phyloP scores from a whole-genome alignment of 92 coral and sea anemone species.

The Nematostella vectensis region DNA sequence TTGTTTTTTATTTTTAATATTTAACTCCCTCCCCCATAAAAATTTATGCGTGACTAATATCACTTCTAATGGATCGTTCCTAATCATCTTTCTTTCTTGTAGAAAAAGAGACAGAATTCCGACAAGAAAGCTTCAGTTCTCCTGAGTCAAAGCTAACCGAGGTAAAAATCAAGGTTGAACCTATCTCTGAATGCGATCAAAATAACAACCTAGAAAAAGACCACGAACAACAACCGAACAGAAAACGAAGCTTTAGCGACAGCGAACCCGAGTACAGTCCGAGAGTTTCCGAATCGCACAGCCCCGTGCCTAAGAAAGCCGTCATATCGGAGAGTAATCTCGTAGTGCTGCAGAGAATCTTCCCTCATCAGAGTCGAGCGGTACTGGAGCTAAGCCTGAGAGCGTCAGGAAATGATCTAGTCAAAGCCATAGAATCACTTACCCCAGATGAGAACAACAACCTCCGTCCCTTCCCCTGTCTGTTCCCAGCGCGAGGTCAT shows the following conservation, averaged over 20 bases:
- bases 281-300: conserved; percentile 32
- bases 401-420: conserved; percentile 89
- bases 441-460: conserved; percentile 60
- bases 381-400: conserved; percentile 81
- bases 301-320: conserved; percentile 34
- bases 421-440: conserved; percentile 85
- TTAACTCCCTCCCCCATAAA: too few species aligned
- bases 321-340: conserved; percentile 44
- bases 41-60: too few species aligned
- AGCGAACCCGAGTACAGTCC: conserved; percentile 31
- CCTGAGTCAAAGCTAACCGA: conserved; percentile 28
- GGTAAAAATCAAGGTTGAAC: conserved; percentile 57
- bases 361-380: conserved; percentile 86
- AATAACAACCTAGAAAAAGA: not conserved
- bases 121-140: too few species aligned
- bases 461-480: conserved; percentile 19
- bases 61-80: too few species aligned
- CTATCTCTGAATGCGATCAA: conserved; percentile 42
- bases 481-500: conserved; percentile 32
- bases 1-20: too few species aligned
- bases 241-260: conserved; percentile 43
- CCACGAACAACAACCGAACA: conserved; percentile 9
- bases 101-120: too few species aligned
- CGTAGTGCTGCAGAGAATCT: conserved; percentile 75
- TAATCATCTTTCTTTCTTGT: too few species aligned